A percentile compares a stretch with the other conserved stretches of the same genome.
phyloP scores from a whole-genome alignment of 1,140 invertebrate species.

The Aphidius gifuensis region DNA sequence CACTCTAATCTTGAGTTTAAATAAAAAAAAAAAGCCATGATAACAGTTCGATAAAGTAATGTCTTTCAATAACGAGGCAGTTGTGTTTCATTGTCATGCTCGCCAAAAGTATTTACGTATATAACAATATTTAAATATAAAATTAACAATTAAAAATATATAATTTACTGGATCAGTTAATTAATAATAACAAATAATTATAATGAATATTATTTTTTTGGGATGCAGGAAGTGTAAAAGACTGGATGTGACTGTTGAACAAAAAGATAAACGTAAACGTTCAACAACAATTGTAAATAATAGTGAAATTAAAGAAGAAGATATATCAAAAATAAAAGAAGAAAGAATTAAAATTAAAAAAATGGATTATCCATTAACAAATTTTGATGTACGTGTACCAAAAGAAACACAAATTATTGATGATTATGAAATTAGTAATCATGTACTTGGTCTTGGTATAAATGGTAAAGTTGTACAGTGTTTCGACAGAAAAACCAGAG shows the following conservation, averaged over 20 bases:
- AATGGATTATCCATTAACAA: conserved; percentile 37
- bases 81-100: neutral
- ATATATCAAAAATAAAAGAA: conserved; percentile 19
- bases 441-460: conserved; percentile 94
- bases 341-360: conserved; percentile 11
- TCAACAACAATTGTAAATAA: neutral
- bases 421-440: conserved; percentile 92
- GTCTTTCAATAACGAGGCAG: too few species aligned
- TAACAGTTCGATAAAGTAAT: too few species aligned
- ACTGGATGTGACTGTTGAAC: neutral
- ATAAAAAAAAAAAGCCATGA: too few species aligned
- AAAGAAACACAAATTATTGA: conserved; percentile 81
- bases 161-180: too few species aligned
- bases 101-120: neutral
- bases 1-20: too few species aligned
- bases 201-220: neutral
- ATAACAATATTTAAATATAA: neutral
- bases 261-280: conserved; percentile 10
- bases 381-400: conserved; percentile 47
- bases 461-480: conserved; percentile 92
- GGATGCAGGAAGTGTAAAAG: conserved; percentile 9
- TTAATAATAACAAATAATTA: neutral
- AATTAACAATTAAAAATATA: too few species aligned
- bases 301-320: conserved; percentile 4
- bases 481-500: conserved; percentile 63